Evolutionary conservation across 2,888 invertebrate species (phyloP).

Genomic region (Adelphocoris suturalis): DNA sequence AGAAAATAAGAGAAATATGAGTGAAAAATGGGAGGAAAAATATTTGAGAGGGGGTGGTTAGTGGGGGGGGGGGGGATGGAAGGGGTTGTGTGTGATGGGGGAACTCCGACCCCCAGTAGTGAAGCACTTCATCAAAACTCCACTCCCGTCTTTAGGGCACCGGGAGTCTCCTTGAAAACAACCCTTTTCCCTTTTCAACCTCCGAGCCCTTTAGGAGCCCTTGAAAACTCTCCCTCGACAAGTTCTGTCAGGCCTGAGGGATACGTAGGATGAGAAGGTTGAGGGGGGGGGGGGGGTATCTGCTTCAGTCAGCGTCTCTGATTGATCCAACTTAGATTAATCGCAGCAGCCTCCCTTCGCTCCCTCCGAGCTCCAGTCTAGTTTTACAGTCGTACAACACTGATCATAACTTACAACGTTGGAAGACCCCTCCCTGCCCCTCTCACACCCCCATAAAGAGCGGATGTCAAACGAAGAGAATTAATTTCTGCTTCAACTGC

Average conservation of each 20-base stretch:
- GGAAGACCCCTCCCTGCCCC: background rate
- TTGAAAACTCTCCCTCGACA: conserved; percentile 45
- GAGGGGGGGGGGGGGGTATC: background rate
- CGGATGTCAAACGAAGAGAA: background rate
- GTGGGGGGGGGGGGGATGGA: background rate
- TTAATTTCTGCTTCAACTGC: background rate
- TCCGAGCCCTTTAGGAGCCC: conserved; percentile 20
- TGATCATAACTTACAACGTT: background rate
- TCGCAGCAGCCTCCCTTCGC: background rate
- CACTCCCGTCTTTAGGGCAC: conserved; percentile 18
- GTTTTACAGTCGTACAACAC: conserved; percentile 22
- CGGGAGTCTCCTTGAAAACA: conserved; percentile 36
- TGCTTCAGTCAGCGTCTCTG: conserved; percentile 51
- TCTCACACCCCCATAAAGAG: background rate
- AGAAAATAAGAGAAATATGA: too few relatives aligned
- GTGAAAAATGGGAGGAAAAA: background rate
- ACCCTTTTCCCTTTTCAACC: conserved; percentile 31
- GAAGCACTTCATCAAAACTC: conserved; percentile 52
- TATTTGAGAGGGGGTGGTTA: background rate
- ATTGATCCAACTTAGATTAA: conserved; percentile 55
- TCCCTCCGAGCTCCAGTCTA: background rate
- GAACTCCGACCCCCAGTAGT: conserved; percentile 12
- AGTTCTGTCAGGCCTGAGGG: conserved; percentile 19
- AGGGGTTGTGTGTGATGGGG: conserved; percentile 12
- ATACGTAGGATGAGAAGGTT: background rate